These are phyloP conservation scores for Leistus spinibarbis DNA, from an alignment of 2,888 invertebrate species.

Conservation along the genomic window DNA sequence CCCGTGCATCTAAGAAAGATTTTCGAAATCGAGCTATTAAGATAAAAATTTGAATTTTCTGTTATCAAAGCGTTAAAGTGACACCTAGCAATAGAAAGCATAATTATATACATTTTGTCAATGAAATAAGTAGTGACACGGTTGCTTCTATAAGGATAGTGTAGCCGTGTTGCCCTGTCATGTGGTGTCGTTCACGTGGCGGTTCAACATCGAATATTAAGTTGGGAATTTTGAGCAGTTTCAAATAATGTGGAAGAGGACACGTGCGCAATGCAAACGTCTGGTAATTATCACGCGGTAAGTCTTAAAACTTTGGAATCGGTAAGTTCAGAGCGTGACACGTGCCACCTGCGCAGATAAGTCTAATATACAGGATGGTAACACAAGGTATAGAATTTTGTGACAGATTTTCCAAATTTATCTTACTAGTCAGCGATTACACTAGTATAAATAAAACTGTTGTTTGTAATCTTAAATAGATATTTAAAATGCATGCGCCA, in stretches of 20 bases:
- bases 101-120: background rate
- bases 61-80: too few species aligned
- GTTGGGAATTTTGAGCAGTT: constrained; percentile 32
- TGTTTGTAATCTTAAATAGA: too few species aligned
- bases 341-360: background rate
- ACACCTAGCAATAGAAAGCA: background rate
- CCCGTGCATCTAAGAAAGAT: too few species aligned
- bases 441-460: too few species aligned
- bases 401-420: too few species aligned
- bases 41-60: too few species aligned
- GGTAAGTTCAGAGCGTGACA: background rate
- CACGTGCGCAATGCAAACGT: constrained; percentile 1
- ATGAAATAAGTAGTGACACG: background rate
- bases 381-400: too few species aligned
- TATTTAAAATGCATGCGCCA: background rate
- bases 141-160: background rate
- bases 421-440: too few species aligned
- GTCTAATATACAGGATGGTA: background rate
- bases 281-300: constrained; percentile 19
- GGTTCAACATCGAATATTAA: constrained; percentile 31
- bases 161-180: background rate
- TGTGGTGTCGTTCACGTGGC: constrained; percentile 2
- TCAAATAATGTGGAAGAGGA: constrained; percentile 26
- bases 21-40: too few species aligned
- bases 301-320: constrained; percentile 8